Base-by-base conservation (phyloP, 2,888 invertebrate species). In the Argyresthia goedartella region DNA sequence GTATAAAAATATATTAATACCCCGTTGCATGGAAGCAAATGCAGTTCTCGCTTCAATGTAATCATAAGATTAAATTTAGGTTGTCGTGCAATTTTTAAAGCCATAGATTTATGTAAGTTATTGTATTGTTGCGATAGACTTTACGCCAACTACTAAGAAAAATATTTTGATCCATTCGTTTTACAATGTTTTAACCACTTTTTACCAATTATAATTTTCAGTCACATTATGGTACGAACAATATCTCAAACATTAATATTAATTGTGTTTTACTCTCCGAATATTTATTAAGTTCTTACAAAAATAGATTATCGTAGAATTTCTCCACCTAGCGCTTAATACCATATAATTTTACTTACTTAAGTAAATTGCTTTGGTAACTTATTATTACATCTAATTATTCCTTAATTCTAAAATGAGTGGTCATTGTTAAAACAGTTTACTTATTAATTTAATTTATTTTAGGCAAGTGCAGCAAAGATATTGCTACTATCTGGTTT, bases 1-100 rank as follows among this genome's bases (percentile, higher is more conserved):
- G 66, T 72, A 73, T 73, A 73, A 77, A 81, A 82, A 84, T 81
- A 81, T 79, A 80, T 82, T 84, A 81, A 80, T 73, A 78, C 69
- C 75, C 73, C 73, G 75, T 69, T 73, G 71, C 64, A 66, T 74
- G 71, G 71, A 73, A 72, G 66, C 74, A 62, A 69, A 73, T 72
- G 73, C 71, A 73, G 66, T 64, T 60, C 60, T 42, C 59, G 61
- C 14, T 15, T 55, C 55, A 52, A 51, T 55, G 60, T 63, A 64
- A 65, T 62, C 65, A 68, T 67, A 55, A 57, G 58, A 62, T 64
- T 64, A 63, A 64, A 67, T 60, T 57, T 41, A 15, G 65, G 69
- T 66, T 59, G 71, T 69, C 66, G 66, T 57, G 69, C 72, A 69
- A 62, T 69, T 74, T 57, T 82, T 82, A 84, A 82, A 84, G 82